These are phyloP conservation scores for Actenoides lindsayi DNA, from an alignment of 2,113 vertebrate genomes.

Conservation along the genomic window DNA sequence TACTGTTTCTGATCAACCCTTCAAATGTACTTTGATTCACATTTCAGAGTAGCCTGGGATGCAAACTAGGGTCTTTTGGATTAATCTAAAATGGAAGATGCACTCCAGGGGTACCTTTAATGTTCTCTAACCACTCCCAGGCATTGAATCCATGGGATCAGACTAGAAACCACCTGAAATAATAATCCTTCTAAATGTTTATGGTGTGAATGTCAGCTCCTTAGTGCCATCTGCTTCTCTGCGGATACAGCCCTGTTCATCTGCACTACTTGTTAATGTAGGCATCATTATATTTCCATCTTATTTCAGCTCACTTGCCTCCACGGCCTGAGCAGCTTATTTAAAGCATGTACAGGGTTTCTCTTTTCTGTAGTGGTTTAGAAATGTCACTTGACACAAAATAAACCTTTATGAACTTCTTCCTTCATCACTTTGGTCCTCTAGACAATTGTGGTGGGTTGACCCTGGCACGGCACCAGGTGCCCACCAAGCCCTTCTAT, in stretches of 20 bases:
- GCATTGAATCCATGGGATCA: not conserved
- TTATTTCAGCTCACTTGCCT: not conserved
- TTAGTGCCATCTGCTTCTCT: conserved; percentile 13
- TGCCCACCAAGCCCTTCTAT: too few species aligned
- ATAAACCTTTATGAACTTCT: not conserved
- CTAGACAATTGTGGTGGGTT: not conserved
- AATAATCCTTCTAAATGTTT: conserved; percentile 9
- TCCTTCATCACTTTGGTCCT: not conserved
- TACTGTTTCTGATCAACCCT: not conserved
- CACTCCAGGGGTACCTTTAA: not conserved
- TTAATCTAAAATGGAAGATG: not conserved
- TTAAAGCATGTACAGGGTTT: not conserved
- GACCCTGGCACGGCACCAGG: too few species aligned
- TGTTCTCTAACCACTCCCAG: not conserved
- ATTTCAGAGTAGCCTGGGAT: not conserved
- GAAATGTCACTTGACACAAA: not conserved
- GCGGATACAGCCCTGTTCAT: not conserved
- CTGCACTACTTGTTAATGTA: not conserved
- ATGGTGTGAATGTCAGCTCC: not conserved
- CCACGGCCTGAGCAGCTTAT: not conserved
- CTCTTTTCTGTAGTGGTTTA: not conserved
- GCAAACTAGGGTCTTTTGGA: not conserved
- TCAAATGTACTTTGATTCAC: not conserved
- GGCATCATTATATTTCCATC: not conserved
- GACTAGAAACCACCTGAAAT: not conserved